Evolutionary conservation across 53 echinoderm and acorn worm species (phyloP).

Genomic region (Paracentrotus lividus): DNA sequence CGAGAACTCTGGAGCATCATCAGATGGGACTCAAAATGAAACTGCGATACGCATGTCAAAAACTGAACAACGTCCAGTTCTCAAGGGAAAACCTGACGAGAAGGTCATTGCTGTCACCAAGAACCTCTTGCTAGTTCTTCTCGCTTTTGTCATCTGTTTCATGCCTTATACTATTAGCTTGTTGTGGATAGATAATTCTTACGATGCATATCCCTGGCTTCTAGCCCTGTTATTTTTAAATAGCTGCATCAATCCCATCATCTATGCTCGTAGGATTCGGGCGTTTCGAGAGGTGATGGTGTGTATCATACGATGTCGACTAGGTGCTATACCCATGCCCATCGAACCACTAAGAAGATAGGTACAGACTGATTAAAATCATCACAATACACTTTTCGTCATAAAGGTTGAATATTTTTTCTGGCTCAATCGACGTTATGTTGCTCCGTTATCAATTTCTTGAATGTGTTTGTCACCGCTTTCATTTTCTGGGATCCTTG

Average conservation of each 20-base stretch:
- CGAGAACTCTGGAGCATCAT: too few relatives aligned
- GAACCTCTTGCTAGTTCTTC: neutral
- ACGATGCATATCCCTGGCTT: neutral
- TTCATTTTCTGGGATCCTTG: too few relatives aligned
- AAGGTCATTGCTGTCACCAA: constrained; percentile 41
- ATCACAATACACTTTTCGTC: too few relatives aligned
- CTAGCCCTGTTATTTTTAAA: neutral
- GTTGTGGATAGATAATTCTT: neutral
- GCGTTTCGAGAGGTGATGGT: constrained; percentile 14
- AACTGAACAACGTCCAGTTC: too few relatives aligned
- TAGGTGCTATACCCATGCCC: neutral
- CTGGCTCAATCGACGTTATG: too few relatives aligned
- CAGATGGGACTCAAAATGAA: too few relatives aligned
- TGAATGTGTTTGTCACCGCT: too few relatives aligned
- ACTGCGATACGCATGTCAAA: too few relatives aligned
- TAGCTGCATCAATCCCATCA: constrained; percentile 8
- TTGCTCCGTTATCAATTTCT: too few relatives aligned
- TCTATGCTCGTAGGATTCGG: constrained; percentile 6
- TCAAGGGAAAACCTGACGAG: too few relatives aligned
- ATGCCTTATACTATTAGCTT: neutral
- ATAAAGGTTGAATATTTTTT: too few relatives aligned
- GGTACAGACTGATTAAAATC: neutral
- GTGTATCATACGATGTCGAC: neutral
- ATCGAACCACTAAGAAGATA: neutral
- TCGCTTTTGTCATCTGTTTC: constrained; percentile 9